Evolutionary conservation across 2,888 invertebrate genomes (phyloP), one percentile per base, ranked within the genome.

Genomic region (Tachina lurida): DNA sequence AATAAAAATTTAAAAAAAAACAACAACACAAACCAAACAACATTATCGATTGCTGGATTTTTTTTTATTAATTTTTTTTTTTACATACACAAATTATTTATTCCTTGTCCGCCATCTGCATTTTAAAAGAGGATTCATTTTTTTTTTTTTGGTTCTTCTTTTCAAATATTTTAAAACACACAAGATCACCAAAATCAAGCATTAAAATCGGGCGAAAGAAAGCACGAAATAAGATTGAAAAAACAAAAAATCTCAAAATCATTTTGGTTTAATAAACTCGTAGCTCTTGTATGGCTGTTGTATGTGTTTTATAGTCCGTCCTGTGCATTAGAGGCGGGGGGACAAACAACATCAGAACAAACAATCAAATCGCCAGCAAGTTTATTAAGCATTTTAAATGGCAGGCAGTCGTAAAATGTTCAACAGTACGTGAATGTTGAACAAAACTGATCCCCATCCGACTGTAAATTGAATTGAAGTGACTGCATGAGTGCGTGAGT

Each of bases 301-400:
- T 60, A 39, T 73, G n/a, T 19, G 43, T 67, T 1, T 54, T n/a
- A 15, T 31, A 31, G n/a, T 70, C 60, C 15, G 76, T 19, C 39
- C 7, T 45, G 47, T 60, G 8, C n/a, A n/a, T 78, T 82, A 62
- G 67, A 77, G 80, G 84, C 70, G 84, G 80, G 67, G 67, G 62
- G 84, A 75, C 84, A 52, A 31, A 71, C 74, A 60, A 56, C 71
- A 70, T 56, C 75, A 75, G 70, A 75, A 86, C 70, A 82, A 81
- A 86, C 86, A 86, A 86, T 86, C 86, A 86, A 86, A 83, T 83
- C 54, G 60, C 60, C 82, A 86, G 86, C 83, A 86, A 86, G 79
- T 86, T 86, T 86, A 86, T 86, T 86, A 86, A 86, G 86, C 83
- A 86, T 86, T 76, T 65, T 79, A 86, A 86, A 86, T 83, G 83